Evolutionary conservation across 2,113 vertebrate genomes (phyloP), one percentile per base, ranked within the genome.

Genomic region (Lophius piscatorius): DNA sequence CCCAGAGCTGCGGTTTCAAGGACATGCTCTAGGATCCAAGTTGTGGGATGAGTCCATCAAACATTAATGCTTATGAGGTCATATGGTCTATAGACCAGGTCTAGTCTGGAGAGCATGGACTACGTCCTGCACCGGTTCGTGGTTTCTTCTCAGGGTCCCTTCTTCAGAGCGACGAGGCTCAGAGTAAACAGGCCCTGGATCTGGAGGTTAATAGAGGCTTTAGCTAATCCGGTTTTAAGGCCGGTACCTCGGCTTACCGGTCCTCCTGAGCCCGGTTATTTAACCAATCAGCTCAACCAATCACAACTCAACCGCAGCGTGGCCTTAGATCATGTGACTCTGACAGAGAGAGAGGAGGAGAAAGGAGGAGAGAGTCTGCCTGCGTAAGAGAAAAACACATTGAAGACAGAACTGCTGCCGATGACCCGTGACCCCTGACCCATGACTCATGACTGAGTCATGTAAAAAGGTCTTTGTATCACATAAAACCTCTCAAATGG

Each of bases 181-280:
- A 87, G 87, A 88, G 80, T 90, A 90, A 90, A 90, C 88, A 80
- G 74, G 70, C 76, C 64, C 62, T 82, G 84, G 68, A 83, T 89
- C 80, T 87, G 82, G 79, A 90, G 88, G 88, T 87, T 92, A 91
- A 91, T 90, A 88, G 82, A 90, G 82, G 90, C 91, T 93, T 91
- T 91, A 65, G 61, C 86, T 92, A 91, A 93, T 91, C 91, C 90
- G 76, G 80, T 84, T 88, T 91, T 89, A 91, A 78, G 65, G 78
- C 86, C 79, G 49, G 70, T 88, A 87, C 85, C 76, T 78, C 75
- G 83, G 87, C 86, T 91, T 89, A 87, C 52, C 35, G 84, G 76
- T 74, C 70, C 77, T 81, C 16, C 47, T 60, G 73, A 76, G 68
- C 8, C 74, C 80, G 56, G 47, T 91, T 91, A 91, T 92, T 92